Evolutionary conservation across 2,888 invertebrate species (phyloP), one percentile per base, ranked within the genome.

Genomic region (Cetonia aurata): DNA sequence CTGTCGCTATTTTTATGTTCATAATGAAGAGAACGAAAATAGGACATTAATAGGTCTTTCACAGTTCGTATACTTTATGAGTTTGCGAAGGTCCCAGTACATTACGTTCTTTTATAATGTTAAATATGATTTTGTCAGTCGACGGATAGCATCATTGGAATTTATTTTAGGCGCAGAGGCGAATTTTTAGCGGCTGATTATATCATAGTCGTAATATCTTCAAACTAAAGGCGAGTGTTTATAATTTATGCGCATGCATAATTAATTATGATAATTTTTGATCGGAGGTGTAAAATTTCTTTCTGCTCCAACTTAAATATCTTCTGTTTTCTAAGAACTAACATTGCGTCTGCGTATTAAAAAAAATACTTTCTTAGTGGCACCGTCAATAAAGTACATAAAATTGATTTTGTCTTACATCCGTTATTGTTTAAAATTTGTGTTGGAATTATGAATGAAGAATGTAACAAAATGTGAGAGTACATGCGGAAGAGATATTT

Each of bases 41-140:
- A 37, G 37, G 37, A 37, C 37, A 37, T 37, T 37, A 37, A 37
- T 10, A 37, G 9, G 6, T 37, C 37, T 37, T 37, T 37, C 37
- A 37, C 10, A 37, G 37, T 37, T 37, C 37, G 37, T 37, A 37
- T 37, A 37, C 37, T 37, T 37, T 37, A 37, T 37, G 37, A 57
- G 57, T 19, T 19, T 42, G 57, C 17, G 57, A 57, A 57, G 13
- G 41, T 37, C 17, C 41, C 41, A 57, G 42, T 41, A 10, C 19
- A 17, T 57, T 57, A 57, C 57, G 41, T 41, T 57, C 57, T 44
- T 42, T 57, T 57, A 42, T 57, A 44, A 57, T 57, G 57, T 57
- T 57, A 42, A 57, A 42, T 42, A 42, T 17, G 57, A 44, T 57
- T 41, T 57, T 42, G 57, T 57, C 57, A 57, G 41, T 42, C 57